A percentile compares a stretch with the other conserved stretches of the same genome.
Conservation (phyloP, 1,140 invertebrate species). For the Acyrthosiphon pisum region DNA sequence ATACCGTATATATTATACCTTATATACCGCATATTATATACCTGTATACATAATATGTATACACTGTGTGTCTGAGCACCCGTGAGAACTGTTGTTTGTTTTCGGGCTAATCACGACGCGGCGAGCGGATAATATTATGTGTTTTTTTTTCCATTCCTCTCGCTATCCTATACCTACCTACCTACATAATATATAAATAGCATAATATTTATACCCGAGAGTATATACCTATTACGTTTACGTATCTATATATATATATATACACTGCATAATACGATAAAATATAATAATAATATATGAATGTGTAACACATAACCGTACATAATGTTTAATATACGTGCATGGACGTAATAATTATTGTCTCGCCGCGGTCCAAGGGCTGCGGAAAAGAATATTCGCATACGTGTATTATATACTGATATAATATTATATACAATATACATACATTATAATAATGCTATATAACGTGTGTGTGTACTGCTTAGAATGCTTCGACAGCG, state of each 20-base stretch:
- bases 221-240: neutral
- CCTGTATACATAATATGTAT: neutral
- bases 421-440: neutral
- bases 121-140: neutral
- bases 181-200: too few species aligned
- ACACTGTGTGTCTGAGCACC: neutral
- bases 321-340: neutral
- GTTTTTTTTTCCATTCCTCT: neutral
- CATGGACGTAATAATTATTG: neutral
- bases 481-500: neutral
- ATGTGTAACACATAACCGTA: neutral
- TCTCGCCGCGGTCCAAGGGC: neutral
- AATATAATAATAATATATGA: too few species aligned
- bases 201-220: neutral
- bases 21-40: neutral
- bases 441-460: too few species aligned
- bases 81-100: constrained; percentile 56
- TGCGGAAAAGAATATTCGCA: neutral
- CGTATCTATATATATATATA: too few species aligned
- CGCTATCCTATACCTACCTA: neutral
- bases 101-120: constrained; percentile 53
- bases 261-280: too few species aligned
- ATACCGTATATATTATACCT: neutral
- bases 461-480: neutral
- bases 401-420: neutral